phyloP scores from a whole-genome alignment of 1,140 invertebrate species.

The Acromyrmex heyeri region DNA sequence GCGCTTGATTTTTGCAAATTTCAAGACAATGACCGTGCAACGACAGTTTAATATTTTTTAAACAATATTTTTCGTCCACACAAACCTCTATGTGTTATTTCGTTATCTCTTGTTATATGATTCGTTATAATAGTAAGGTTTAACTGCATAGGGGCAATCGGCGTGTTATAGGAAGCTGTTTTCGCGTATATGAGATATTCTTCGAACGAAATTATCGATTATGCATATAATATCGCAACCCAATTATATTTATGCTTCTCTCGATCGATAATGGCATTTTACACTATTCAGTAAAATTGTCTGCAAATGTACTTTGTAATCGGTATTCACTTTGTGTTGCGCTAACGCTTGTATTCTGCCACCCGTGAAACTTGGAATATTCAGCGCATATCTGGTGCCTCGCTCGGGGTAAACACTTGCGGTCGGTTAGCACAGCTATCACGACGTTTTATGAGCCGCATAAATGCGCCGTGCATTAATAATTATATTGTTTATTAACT shows the following conservation, averaged over 20 bases:
- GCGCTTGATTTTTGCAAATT: not conserved
- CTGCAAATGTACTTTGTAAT: conserved; percentile 76
- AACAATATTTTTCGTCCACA: not conserved
- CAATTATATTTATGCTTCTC: conserved; percentile 88
- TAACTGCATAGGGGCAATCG: not conserved
- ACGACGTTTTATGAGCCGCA: conserved; percentile 27
- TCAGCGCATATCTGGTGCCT: not conserved
- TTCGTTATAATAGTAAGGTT: not conserved
- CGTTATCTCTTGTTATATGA: not conserved
- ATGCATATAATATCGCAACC: not conserved
- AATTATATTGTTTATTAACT: conserved; percentile 59
- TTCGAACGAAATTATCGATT: not conserved
- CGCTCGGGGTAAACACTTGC: not conserved
- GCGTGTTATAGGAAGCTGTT: not conserved
- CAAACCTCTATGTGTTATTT: not conserved
- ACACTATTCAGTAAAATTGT: conserved; percentile 53
- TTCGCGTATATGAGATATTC: not conserved
- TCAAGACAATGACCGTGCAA: not conserved
- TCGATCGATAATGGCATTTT: conserved; percentile 81
- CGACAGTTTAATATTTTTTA: not conserved
- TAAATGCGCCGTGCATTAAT: not conserved
- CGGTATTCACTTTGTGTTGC: conserved; percentile 75
- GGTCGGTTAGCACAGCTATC: conserved; percentile 40
- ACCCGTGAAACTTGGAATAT: conserved; percentile 45
- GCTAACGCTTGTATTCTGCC: conserved; percentile 46